phyloP scores from a whole-genome alignment of 2,797 vertebrate species.

The Molossus molossus region DNA sequence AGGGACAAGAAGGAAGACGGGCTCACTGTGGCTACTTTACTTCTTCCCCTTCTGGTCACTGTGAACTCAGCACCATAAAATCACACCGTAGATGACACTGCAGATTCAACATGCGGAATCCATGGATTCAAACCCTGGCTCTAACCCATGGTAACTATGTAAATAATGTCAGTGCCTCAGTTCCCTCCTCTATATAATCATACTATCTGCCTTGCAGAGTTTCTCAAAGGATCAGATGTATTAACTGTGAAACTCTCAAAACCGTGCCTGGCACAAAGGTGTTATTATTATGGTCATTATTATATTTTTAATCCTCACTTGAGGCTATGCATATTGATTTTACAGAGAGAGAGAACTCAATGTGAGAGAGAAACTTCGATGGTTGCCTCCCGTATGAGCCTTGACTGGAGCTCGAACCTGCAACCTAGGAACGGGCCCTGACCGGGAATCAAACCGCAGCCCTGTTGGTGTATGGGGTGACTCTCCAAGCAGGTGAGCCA shows the following conservation, averaged over 20 bases:
- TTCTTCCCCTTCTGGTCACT: neutral
- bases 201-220: neutral
- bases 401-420: neutral
- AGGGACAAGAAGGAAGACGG: neutral
- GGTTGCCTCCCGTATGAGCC: neutral
- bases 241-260: neutral
- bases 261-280: too few species aligned
- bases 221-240: neutral
- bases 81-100: neutral
- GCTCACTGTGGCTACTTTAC: neutral
- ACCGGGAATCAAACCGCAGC: neutral
- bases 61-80: neutral
- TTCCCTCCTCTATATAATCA: neutral
- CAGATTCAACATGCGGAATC: neutral
- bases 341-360: neutral
- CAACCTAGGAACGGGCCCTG: neutral
- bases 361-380: neutral
- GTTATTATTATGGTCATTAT: neutral
- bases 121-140: neutral
- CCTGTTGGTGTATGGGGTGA: neutral
- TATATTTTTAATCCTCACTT: neutral
- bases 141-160: accelerated
- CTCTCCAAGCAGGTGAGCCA: neutral
- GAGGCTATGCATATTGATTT: neutral
- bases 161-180: neutral